A percentile compares a stretch with the other conserved stretches of the same genome.
phyloP scores from a whole-genome alignment of 1,140 invertebrate genomes.

The Bradynema listronoti region DNA sequence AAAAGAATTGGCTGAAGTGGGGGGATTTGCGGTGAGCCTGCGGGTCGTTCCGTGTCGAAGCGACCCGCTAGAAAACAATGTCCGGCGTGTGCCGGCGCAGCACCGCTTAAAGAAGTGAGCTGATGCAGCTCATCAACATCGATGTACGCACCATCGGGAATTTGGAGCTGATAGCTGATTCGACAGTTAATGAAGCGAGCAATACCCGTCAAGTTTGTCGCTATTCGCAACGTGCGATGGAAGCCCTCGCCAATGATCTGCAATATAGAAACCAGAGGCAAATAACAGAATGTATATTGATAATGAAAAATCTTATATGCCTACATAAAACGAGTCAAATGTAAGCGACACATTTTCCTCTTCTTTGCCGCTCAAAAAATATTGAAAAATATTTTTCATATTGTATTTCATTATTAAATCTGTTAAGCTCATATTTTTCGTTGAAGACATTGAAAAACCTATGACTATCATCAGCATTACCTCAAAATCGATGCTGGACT shows the following conservation, averaged over 20 bases:
- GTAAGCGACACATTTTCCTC: not conserved
- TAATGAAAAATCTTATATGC: not conserved
- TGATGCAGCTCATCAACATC: conserved; percentile 10
- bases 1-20: conserved; percentile 11
- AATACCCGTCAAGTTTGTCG: conserved; percentile 6
- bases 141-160: conserved; percentile 15
- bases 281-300: not conserved
- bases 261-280: not conserved
- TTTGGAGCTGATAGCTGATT: conserved; percentile 11
- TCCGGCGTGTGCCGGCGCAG: too few species aligned
- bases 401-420: not conserved
- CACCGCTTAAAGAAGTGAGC: conserved; percentile 10
- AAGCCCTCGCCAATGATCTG: conserved; percentile 11
- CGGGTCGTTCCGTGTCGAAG: conserved; percentile 3
- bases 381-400: not conserved
- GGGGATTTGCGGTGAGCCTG: not conserved
- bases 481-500: too few species aligned
- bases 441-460: too few species aligned
- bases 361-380: not conserved
- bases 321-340: not conserved
- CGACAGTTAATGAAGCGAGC: conserved; percentile 6
- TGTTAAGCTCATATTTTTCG: too few species aligned
- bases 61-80: conserved; percentile 12
- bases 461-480: too few species aligned
- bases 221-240: not conserved